Conservation (phyloP, 1,140 invertebrate genomes). For the Augochlora pura region DNA sequence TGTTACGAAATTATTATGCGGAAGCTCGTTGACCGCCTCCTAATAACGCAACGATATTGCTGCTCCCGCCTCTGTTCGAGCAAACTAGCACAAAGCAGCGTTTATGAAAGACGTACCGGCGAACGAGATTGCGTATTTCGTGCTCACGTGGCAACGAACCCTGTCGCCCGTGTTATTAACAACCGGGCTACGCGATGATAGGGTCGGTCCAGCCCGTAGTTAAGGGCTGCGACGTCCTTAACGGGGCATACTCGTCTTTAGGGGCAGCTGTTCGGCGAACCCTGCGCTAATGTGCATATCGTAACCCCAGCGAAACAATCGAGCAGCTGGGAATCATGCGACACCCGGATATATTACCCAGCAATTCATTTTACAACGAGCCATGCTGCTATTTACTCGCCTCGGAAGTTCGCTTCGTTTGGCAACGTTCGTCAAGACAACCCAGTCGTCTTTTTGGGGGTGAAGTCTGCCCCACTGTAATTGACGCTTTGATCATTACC, state of each 20-base stretch:
- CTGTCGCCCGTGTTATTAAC: conserved; percentile 7
- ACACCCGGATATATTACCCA: neutral
- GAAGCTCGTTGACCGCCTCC: conserved; percentile 2
- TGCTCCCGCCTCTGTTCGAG: conserved; percentile 4
- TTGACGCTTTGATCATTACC: too few species aligned
- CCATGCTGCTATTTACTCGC: too few species aligned
- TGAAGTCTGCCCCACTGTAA: too few species aligned
- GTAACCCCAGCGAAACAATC: neutral
- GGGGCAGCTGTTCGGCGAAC: neutral
- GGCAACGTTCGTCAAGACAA: too few species aligned
- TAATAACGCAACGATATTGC: conserved; percentile 33
- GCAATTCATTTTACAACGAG: neutral
- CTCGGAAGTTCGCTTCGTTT: too few species aligned
- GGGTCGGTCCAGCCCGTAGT: neutral
- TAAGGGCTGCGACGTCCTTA: neutral
- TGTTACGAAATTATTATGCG: conserved; percentile 45
- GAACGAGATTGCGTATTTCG: conserved; percentile 5
- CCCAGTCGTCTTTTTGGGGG: too few species aligned
- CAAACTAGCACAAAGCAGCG: conserved; percentile 28
- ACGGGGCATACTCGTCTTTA: conserved; percentile 6
- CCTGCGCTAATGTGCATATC: neutral
- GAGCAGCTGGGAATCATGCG: neutral
- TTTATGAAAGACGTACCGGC: conserved; percentile 33
- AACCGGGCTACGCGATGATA: neutral
- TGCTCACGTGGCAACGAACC: neutral